These are phyloP conservation scores for Salvelinus fontinalis DNA, from an alignment of 2,113 vertebrate genomes.

Conservation along the genomic window DNA sequence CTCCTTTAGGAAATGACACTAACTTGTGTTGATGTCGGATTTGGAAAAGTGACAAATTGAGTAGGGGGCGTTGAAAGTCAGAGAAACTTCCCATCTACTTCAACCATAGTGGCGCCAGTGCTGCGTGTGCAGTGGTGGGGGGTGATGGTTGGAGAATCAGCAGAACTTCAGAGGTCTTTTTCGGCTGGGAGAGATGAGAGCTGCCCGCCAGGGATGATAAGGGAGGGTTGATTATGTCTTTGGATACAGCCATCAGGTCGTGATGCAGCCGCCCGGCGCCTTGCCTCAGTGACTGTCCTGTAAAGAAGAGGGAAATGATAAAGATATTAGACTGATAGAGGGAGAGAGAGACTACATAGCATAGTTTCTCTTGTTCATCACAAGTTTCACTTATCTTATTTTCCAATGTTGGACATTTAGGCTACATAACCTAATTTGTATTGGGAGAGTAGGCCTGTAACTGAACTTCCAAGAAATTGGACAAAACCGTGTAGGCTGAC, in stretches of 20 bases:
- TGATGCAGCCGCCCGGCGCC: constrained; percentile 18
- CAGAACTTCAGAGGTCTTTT: constrained; percentile 40
- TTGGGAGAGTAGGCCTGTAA: too few species aligned
- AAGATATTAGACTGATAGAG: constrained; percentile 1
- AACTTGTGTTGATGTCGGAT: constrained; percentile 39
- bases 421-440: too few species aligned
- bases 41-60: constrained; percentile 32
- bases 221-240: constrained; percentile 36
- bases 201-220: constrained; percentile 15
- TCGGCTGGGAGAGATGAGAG: constrained; percentile 19
- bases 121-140: constrained; percentile 9
- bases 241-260: constrained; percentile 60
- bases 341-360: background rate
- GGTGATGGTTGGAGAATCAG: constrained; percentile 28
- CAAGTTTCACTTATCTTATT: background rate
- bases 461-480: background rate
- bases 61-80: constrained; percentile 44
- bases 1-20: constrained; percentile 36
- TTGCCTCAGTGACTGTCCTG: constrained; percentile 52
- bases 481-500: background rate
- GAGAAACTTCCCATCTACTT: constrained; percentile 42
- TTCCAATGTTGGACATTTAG: background rate
- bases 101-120: constrained; percentile 51
- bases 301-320: constrained; percentile 14
- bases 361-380: background rate